Percentiles rank a stretch among this genome's conserved stretches.
phyloP scores from a whole-genome alignment of 2,888 invertebrate species.

The Neoaliturus tenellus region DNA sequence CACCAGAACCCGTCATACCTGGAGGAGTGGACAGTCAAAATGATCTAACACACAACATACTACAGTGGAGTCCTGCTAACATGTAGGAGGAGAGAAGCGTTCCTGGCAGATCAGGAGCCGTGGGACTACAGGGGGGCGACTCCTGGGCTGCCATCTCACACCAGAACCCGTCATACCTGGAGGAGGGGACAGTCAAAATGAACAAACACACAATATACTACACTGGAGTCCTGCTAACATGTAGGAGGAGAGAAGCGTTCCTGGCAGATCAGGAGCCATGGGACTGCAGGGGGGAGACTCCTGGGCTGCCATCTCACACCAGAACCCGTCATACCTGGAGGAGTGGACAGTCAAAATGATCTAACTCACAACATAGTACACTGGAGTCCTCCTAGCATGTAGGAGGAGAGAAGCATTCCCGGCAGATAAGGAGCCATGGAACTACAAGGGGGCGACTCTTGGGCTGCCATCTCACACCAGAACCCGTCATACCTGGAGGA shows the following conservation, averaged over 20 bases:
- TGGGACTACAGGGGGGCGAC: slow-evolving; percentile 31
- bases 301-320: slow-evolving; percentile 43
- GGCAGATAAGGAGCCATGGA: slow-evolving; percentile 9
- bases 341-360: no score
- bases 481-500: slow-evolving; percentile 54
- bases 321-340: slow-evolving; percentile 54
- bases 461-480: slow-evolving; percentile 47
- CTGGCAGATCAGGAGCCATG: background rate
- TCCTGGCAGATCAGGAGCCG: background rate
- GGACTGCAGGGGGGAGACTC: slow-evolving; percentile 36
- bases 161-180: slow-evolving; percentile 55
- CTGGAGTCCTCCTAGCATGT: slow-evolving; percentile 11
- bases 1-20: slow-evolving; percentile 55
- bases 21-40: no score
- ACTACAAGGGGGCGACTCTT: slow-evolving; percentile 18
- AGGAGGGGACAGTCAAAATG: no score
- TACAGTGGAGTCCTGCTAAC: no score
- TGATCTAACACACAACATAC: no score
- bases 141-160: slow-evolving; percentile 35
- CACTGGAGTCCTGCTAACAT: no score
- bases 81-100: slow-evolving; percentile 34
- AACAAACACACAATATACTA: no score
- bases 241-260: slow-evolving; percentile 20
- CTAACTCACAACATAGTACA: no score
- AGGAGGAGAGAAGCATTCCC: slow-evolving; percentile 11